Conservation (phyloP, 2,888 invertebrate species). For the Chorisops tibialis region DNA sequence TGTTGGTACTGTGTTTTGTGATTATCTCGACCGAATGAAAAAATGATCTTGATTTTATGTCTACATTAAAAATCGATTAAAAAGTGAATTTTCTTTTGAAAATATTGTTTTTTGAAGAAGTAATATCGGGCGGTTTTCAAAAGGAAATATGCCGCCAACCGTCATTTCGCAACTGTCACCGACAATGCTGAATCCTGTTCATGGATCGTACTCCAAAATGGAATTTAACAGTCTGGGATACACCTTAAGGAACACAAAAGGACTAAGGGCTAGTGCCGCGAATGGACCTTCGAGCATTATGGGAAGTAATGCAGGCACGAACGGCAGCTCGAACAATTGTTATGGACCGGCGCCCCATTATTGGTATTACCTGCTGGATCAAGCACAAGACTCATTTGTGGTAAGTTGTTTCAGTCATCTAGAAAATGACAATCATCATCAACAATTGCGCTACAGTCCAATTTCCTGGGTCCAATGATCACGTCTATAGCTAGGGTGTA, state of each 20-base stretch:
- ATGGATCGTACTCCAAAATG: constrained; percentile 23
- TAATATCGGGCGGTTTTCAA: not conserved
- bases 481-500: no score
- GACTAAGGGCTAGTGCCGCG: not conserved
- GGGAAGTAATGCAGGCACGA: not conserved
- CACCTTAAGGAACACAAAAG: not conserved
- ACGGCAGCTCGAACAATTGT: not conserved
- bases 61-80: not conserved
- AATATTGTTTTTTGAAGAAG: not conserved
- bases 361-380: constrained; percentile 27
- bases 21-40: not conserved
- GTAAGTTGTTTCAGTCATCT: constrained; percentile 13
- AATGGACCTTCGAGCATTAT: not conserved
- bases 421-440: not conserved
- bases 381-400: constrained; percentile 26
- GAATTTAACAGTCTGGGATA: constrained; percentile 18
- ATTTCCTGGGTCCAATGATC: not conserved
- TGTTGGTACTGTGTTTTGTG: not conserved
- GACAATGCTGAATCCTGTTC: constrained; percentile 18
- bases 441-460: not conserved
- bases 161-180: constrained; percentile 27
- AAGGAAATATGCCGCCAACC: constrained; percentile 25
- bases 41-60: not conserved
- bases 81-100: not conserved
- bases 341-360: constrained; percentile 6